phyloP scores from a whole-genome alignment of 2,888 invertebrate species.

The Itoplectis maculator region DNA sequence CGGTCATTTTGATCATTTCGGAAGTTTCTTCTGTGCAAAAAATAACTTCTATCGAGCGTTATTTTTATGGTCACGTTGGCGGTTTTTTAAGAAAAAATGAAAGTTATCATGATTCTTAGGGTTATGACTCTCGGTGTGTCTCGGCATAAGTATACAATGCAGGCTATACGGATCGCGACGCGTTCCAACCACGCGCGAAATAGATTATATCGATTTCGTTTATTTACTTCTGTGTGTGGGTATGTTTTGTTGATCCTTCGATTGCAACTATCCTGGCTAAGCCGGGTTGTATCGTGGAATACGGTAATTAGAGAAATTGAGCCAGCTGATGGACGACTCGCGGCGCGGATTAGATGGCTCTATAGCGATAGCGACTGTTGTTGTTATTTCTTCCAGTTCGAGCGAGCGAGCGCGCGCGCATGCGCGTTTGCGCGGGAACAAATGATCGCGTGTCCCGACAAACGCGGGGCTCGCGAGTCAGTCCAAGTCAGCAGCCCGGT shows the following conservation, averaged over 20 bases:
- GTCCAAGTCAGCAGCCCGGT: too few relatives aligned
- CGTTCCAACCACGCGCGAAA: constrained; percentile 26
- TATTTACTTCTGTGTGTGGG: neutral
- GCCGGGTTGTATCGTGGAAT: neutral
- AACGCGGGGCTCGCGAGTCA: constrained; percentile 7
- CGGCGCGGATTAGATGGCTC: constrained; percentile 8
- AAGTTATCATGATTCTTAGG: too few relatives aligned
- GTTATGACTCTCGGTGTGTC: neutral
- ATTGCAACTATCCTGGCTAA: too few relatives aligned
- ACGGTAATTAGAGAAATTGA: constrained; percentile 59
- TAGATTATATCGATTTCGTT: constrained; percentile 45
- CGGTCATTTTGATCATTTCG: too few relatives aligned
- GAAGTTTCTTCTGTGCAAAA: too few relatives aligned
- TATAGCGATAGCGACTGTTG: constrained; percentile 3
- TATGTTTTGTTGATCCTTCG: too few relatives aligned
- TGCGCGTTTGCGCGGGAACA: constrained; percentile 31
- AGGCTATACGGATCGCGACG: constrained; percentile 2
- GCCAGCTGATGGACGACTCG: constrained; percentile 25
- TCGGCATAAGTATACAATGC: constrained; percentile 11
- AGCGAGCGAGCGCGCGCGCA: too few relatives aligned
- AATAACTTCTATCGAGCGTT: too few relatives aligned
- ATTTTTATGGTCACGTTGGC: too few relatives aligned
- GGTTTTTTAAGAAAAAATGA: too few relatives aligned
- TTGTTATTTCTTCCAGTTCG: neutral
- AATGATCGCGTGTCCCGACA: constrained; percentile 61